phyloP scores from a whole-genome alignment of 2,113 vertebrate species.

The Danionella cerebrum region DNA sequence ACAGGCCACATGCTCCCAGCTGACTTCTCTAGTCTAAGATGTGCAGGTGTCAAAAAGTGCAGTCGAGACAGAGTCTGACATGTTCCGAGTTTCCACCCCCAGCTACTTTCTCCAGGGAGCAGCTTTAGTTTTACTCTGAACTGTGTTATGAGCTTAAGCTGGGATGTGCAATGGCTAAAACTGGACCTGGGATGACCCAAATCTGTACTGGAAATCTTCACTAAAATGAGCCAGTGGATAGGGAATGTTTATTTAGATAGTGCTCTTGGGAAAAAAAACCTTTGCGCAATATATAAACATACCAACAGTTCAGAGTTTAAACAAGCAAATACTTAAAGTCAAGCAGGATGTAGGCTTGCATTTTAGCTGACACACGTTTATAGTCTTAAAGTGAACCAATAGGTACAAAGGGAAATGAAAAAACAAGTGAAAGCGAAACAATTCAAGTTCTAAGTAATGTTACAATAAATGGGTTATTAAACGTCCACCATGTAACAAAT shows the following conservation, averaged over 20 bases:
- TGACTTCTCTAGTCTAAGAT: conserved; percentile 20
- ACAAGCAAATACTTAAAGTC: background rate
- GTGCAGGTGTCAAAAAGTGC: background rate
- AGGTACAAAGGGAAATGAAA: no score
- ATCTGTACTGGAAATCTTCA: background rate
- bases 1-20: conserved; percentile 26
- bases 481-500: background rate
- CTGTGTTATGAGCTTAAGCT: background rate
- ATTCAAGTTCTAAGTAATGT: no score
- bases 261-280: background rate
- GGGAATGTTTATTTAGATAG: background rate
- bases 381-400: background rate
- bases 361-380: background rate
- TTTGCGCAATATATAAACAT: background rate
- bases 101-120: background rate
- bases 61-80: conserved; percentile 16
- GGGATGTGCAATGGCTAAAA: background rate
- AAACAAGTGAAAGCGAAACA: no score
- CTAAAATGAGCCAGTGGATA: background rate
- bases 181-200: background rate
- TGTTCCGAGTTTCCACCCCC: background rate
- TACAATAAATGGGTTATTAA: background rate
- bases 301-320: background rate
- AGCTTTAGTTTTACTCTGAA: background rate
- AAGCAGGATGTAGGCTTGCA: background rate